These are phyloP conservation scores for Hemichromis elongatus DNA, from an alignment of 2,113 vertebrate genomes.

Conservation along the genomic window DNA sequence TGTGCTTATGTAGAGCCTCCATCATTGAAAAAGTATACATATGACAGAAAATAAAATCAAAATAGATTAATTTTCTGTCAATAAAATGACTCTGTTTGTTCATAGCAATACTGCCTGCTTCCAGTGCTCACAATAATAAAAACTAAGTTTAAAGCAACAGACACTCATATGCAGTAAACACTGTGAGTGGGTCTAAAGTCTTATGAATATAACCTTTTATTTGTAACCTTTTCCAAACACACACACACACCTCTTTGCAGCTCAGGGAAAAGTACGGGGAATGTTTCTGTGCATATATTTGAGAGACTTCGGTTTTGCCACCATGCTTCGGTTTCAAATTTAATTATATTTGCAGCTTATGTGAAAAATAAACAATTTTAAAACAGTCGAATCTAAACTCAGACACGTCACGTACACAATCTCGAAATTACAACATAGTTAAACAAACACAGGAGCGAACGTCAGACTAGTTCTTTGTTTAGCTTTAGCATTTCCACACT, in stretches of 20 bases:
- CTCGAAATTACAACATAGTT: not conserved
- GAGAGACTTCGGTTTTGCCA: not conserved
- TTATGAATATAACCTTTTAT: not conserved
- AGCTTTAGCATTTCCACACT: not conserved
- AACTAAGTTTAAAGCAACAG: too few relatives aligned
- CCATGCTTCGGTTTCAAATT: not conserved
- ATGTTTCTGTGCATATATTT: not conserved
- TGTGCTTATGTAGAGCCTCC: not conserved
- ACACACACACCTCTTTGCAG: not conserved
- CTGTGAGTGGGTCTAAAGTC: not conserved
- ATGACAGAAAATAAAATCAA: not conserved
- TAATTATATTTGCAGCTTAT: not conserved
- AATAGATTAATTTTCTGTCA: too few relatives aligned
- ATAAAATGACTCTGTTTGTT: too few relatives aligned
- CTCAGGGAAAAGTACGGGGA: accelerated
- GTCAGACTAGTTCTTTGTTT: not conserved
- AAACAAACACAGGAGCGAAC: not conserved
- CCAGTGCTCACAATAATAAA: not conserved
- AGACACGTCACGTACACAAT: not conserved
- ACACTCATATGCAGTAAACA: too few relatives aligned
- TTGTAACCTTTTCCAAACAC: not conserved
- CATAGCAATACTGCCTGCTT: too few relatives aligned
- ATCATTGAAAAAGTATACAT: not conserved
- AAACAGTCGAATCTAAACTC: not conserved
- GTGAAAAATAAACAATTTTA: not conserved